Base-by-base conservation (phyloP, 2,113 vertebrate genomes). In the Sakesphorus luctuosus region DNA sequence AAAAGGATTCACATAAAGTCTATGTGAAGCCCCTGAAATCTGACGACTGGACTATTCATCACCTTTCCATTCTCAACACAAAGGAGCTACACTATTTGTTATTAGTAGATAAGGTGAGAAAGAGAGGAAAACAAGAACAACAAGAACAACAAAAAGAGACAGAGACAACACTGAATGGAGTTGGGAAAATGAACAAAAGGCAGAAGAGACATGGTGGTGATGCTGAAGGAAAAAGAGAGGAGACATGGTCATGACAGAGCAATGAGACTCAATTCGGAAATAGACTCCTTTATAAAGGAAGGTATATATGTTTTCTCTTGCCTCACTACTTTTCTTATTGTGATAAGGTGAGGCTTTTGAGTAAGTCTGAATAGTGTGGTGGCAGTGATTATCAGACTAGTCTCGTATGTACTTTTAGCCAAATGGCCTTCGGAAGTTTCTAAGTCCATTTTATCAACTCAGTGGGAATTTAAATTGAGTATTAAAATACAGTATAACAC, bases 391-490 rank as follows among this genome's bases (percentile, higher is more conserved):
- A 94, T 84, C 79, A 80, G 75, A 91, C 78, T 26, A 75, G 88
- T 78, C 63, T 93, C 90, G 61, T 58, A 71, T 87, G 89, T 83
- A 86, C 50, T 86, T 96, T 91, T 69, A 89, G 79, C 67, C 63
- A 92, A 87, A 90, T 25, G 91, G 53, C 78, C 74, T 93, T 95
- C 61, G 91, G 76, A 85, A 95, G 31, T 88, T 91, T 49, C 40
- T 62, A 40, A 79, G 68, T 79, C 86, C 65, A 84, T 97, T 96
- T 93, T 93, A 53, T 91, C 89, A 96, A 23, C 79, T 95, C 81
- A 92, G 84, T 96, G 52, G 76, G 56, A 84, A 86, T 93, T 87
- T 96, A 97, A 94, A 95, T 89, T 95, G 65, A 59, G 89, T 96
- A 92, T 85, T 93, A 96, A 92, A 84, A 94, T 26, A 91, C 33